These are phyloP conservation scores for Virgularia gustaviana DNA, from an alignment of 92 coral and sea anemone species.

Conservation along the genomic window DNA sequence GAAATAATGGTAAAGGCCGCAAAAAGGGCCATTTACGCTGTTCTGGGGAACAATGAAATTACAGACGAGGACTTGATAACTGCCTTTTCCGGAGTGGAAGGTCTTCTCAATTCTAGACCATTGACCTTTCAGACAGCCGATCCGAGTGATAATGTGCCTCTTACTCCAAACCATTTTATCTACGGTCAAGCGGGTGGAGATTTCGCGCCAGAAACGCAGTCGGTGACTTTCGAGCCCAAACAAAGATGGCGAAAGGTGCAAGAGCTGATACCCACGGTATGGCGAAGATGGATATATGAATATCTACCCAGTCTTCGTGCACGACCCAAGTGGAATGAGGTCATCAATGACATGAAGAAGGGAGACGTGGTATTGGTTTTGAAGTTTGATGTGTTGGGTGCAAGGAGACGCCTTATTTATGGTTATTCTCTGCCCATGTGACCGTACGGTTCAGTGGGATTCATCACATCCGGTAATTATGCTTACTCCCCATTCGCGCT, in stretches of 20 bases:
- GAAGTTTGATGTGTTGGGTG: constrained; percentile 6
- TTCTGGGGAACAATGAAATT: constrained; percentile 5
- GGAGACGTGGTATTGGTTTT: constrained; percentile 20
- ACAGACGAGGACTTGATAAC: constrained; percentile 9
- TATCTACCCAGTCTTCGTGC: neutral
- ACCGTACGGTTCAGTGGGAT: neutral
- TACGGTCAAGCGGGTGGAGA: constrained; percentile 1
- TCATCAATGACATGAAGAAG: neutral
- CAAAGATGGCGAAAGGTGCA: neutral
- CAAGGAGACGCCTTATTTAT: too few species aligned
- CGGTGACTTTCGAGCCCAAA: neutral
- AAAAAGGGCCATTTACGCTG: constrained; percentile 2
- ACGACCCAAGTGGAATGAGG: constrained; percentile 7
- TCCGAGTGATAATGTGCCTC: constrained; percentile 13
- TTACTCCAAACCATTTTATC: constrained; percentile 12
- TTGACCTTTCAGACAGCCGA: constrained; percentile 25
- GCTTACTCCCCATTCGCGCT: neutral
- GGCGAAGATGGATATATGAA: constrained; percentile 5
- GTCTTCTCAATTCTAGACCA: constrained; percentile 16
- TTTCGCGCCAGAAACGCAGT: constrained; percentile 4
- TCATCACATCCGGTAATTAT: neutral
- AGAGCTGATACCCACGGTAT: neutral
- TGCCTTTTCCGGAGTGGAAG: constrained; percentile 1
- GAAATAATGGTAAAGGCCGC: constrained; percentile 33
- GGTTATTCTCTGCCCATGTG: neutral